Conservation (phyloP, 2,113 vertebrate species). For the Tyto alba region DNA sequence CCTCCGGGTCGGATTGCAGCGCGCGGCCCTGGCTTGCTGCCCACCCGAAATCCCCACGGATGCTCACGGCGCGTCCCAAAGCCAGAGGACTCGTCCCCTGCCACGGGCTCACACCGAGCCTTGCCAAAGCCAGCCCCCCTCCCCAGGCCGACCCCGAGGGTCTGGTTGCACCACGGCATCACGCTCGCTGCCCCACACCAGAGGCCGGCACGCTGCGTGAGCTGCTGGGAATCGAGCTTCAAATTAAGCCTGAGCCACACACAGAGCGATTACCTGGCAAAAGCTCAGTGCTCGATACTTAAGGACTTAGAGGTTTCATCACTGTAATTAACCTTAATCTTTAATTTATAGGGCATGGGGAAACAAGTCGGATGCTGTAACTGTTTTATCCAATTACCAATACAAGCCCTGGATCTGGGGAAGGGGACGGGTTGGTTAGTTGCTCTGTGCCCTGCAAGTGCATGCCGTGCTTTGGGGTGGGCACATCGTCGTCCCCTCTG, state of each 20-base stretch:
- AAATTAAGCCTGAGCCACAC: rapidly evolving
- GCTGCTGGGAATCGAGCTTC: background rate
- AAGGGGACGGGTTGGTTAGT: background rate
- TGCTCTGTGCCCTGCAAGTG: rapidly evolving
- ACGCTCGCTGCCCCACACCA: rapidly evolving
- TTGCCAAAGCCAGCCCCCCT: rapidly evolving
- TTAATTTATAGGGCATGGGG: slow-evolving; percentile 41
- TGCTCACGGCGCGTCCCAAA: background rate
- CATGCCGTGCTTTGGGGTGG: rapidly evolving
- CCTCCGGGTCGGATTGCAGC: background rate
- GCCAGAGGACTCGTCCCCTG: background rate
- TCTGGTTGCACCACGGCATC: background rate
- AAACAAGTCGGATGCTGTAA: background rate
- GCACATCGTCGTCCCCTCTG: rapidly evolving
- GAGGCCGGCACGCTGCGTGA: rapidly evolving
- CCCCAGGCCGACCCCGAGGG: rapidly evolving
- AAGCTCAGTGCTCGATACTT: background rate
- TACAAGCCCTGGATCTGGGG: background rate
- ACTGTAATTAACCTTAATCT: slow-evolving; percentile 59
- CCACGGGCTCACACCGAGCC: rapidly evolving
- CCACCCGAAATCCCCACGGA: background rate
- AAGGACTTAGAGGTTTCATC: slow-evolving; percentile 11
- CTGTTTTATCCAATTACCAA: background rate
- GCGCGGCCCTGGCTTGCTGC: rapidly evolving
- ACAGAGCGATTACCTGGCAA: rapidly evolving